A percentile compares a stretch with the other conserved stretches of the same genome.
Evolutionary conservation across 2,888 invertebrate genomes (phyloP).

Genomic region (Cheilosia variabilis): DNA sequence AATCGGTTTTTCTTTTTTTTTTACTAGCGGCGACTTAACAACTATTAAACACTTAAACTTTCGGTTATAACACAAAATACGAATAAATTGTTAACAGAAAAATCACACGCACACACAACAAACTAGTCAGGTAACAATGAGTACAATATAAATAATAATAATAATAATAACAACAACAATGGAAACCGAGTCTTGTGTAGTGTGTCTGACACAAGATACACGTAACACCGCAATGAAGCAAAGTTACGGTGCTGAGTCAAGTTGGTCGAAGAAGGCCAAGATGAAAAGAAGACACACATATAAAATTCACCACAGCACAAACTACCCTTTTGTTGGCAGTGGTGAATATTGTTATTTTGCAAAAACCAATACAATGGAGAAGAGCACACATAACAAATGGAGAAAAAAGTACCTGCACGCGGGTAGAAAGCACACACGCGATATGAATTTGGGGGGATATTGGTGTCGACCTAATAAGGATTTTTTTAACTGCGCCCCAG

Average conservation of each 20-base stretch:
- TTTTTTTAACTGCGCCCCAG: conserved; percentile 67
- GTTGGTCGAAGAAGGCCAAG: conserved; percentile 42
- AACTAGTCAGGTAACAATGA: conserved; percentile 70
- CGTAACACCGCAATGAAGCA: conserved; percentile 84
- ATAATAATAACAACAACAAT: conserved; percentile 70
- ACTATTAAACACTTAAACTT: conserved; percentile 40
- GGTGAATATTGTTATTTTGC: conserved; percentile 66
- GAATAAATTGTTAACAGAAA: conserved; percentile 40
- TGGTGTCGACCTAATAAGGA: conserved; percentile 71
- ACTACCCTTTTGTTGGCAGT: conserved; percentile 67
- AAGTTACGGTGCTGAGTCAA: conserved; percentile 77
- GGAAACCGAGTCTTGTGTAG: conserved; percentile 76
- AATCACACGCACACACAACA: conserved; percentile 50
- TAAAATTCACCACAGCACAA: conserved; percentile 62
- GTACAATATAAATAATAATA: conserved; percentile 44
- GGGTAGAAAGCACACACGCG: conserved; percentile 61
- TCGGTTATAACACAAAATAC: conserved; percentile 14
- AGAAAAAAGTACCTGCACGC: conserved; percentile 53
- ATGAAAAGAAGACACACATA: conserved; percentile 7
- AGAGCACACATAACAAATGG: conserved; percentile 5
- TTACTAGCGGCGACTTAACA: conserved; percentile 22
- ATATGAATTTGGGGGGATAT: conserved; percentile 46
- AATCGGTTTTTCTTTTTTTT: conserved; percentile 12
- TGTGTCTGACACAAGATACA: conserved; percentile 83
- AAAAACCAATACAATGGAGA: conserved; percentile 56